Percentiles rank a stretch among this genome's conserved stretches.
Evolutionary conservation across 1,140 invertebrate genomes (phyloP).

Genomic region (Asbolus verrucosus): DNA sequence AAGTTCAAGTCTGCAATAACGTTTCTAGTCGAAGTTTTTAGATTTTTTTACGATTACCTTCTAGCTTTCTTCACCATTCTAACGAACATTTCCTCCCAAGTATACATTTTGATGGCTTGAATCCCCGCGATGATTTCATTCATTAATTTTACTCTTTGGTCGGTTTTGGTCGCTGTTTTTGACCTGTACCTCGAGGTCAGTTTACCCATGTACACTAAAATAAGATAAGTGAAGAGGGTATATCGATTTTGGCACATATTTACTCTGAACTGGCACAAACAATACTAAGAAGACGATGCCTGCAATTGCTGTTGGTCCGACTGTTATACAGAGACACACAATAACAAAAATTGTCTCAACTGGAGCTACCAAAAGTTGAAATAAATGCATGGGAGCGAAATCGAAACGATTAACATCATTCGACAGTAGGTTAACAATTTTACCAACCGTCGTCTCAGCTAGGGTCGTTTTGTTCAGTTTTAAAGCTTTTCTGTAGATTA

Average conservation of each 20-base stretch:
- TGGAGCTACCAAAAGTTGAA: conserved; percentile 79
- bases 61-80: conserved; percentile 74
- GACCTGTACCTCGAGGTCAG: conserved; percentile 70
- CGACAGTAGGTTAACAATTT: conserved; percentile 89
- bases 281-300: conserved; percentile 82
- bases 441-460: conserved; percentile 85
- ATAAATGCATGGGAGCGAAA: conserved; percentile 72
- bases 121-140: conserved; percentile 84
- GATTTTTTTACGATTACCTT: conserved; percentile 70
- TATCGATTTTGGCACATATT: conserved; percentile 53
- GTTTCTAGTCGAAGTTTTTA: no score
- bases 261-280: conserved; percentile 87
- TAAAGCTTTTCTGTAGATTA: conserved; percentile 86
- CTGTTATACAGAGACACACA: conserved; percentile 74
- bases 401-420: conserved; percentile 90
- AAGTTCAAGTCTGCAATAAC: conserved; percentile 70
- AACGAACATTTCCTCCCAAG: conserved; percentile 87
- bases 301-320: conserved; percentile 72
- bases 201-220: conserved; percentile 77
- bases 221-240: conserved; percentile 55
- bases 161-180: conserved; percentile 75
- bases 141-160: conserved; percentile 81
- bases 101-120: conserved; percentile 88
- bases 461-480: conserved; percentile 76
- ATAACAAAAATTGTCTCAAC: conserved; percentile 79